Evolutionary conservation across 2,888 invertebrate genomes (phyloP), one percentile per base, ranked within the genome.

Genomic region (Macropis europaea): DNA sequence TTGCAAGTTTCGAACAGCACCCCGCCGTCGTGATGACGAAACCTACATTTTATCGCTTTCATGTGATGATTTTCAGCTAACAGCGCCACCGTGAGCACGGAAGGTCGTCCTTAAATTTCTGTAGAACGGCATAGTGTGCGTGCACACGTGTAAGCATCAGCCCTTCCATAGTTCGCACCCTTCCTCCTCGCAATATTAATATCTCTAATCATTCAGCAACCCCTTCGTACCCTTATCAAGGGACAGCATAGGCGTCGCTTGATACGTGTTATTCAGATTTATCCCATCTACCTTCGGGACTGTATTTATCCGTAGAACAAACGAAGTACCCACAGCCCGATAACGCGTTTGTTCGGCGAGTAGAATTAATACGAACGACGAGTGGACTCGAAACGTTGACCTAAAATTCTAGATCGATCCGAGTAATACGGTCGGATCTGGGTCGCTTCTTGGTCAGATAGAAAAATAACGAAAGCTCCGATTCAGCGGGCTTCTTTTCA

Each of bases 161-260:
- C 70, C 80, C 77, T 72, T 62, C 67, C 47, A 40, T 59, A 83
- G 81, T 86, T 82, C 76, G 81, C 84, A 84, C 84, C 88, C 87
- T 84, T 83, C 76, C 61, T 69, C 75, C 59, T 76, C 72, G 82
- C 81, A 80, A 86, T 89, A 89, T 88, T 90, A 89, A 90, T 90
- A 89, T 87, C 88, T 87, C 87, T 87, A 89, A 90, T 90, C 89
- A 90, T 88, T 89, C 89, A 89, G 78, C 85, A 82, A 86, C 84
- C 88, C 89, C 86, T 86, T 87, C 79, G 80, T 79, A 89, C 89
- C 88, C 87, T 88, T 88, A 87, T 89, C 89, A 89, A 87, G 84
- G 82, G 77, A 84, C 68, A 82, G 83, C 86, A 83, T 82, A 82
- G 85, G 82, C 86, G 84, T 76, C 80, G 84, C 79, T 84, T 85